phyloP scores from a whole-genome alignment of 2,888 invertebrate genomes.

The Tetragnatha montana region DNA sequence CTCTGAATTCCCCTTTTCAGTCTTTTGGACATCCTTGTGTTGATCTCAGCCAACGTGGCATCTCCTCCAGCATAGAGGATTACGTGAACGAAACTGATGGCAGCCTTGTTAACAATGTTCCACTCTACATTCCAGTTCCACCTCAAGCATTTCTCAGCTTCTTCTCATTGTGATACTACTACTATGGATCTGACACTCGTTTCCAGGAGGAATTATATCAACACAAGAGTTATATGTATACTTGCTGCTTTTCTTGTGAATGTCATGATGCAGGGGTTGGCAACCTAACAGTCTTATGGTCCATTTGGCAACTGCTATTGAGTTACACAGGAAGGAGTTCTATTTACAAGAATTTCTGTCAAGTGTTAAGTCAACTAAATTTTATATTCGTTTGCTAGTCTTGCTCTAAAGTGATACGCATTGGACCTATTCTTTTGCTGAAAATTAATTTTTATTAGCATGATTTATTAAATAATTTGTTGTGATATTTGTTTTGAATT shows the following conservation, averaged over 20 bases:
- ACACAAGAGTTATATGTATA: constrained; percentile 13
- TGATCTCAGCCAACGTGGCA: constrained; percentile 39
- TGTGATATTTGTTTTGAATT: no score
- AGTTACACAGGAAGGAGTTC: no score
- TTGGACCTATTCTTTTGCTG: no score
- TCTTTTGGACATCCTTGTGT: constrained; percentile 83
- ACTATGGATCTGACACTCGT: constrained; percentile 25
- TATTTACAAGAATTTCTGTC: no score
- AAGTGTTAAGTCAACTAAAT: no score
- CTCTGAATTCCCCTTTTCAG: constrained; percentile 57
- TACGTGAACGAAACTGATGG: constrained; percentile 48
- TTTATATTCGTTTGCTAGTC: no score
- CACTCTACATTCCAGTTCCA: constrained; percentile 88
- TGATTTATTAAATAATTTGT: no score
- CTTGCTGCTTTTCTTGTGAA: constrained; percentile 24
- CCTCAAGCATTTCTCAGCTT: constrained; percentile 93
- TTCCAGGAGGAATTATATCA: not conserved
- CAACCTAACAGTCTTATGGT: not conserved
- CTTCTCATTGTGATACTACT: constrained; percentile 84
- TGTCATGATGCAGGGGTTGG: not conserved
- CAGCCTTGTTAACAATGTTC: constrained; percentile 81
- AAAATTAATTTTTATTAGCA: no score
- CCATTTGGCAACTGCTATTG: no score
- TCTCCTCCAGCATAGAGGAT: constrained; percentile 50
- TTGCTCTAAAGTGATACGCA: no score